These are phyloP conservation scores for Agraylea sexmaculata DNA, from an alignment of 1,140 invertebrate species.

Conservation along the genomic window DNA sequence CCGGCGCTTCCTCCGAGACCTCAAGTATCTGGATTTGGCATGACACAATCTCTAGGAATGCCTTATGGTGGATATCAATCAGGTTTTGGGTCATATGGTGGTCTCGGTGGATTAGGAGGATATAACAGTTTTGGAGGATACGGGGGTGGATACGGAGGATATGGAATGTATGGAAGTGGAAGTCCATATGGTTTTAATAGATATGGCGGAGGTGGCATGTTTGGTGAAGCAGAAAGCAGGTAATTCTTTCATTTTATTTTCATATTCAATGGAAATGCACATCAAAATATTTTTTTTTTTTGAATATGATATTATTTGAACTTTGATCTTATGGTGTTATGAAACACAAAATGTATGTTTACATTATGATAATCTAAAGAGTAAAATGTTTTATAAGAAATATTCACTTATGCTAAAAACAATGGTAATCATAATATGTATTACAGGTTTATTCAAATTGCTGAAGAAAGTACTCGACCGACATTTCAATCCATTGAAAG, in stretches of 20 bases:
- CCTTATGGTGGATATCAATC: conserved; percentile 26
- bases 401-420: background rate
- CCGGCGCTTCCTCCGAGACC: conserved; percentile 20
- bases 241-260: no score
- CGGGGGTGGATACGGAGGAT: conserved; percentile 23
- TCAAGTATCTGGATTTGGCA: conserved; percentile 9
- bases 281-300: no score
- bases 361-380: background rate
- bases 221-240: conserved; percentile 16
- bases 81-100: conserved; percentile 24
- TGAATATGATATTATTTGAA: no score
- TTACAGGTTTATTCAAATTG: conserved; percentile 68
- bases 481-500: conserved; percentile 93
- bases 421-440: conserved; percentile 9
- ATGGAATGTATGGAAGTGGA: conserved; percentile 21
- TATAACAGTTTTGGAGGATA: conserved; percentile 23
- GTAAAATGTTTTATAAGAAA: background rate
- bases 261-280: no score
- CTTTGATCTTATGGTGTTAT: no score
- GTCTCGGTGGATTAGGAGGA: conserved; percentile 14
- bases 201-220: conserved; percentile 5
- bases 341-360: no score
- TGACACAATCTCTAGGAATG: conserved; percentile 8
- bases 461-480: conserved; percentile 79
- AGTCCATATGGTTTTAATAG: conserved; percentile 9